phyloP scores from a whole-genome alignment of 2,113 vertebrate genomes.

The Dromas ardeola region DNA sequence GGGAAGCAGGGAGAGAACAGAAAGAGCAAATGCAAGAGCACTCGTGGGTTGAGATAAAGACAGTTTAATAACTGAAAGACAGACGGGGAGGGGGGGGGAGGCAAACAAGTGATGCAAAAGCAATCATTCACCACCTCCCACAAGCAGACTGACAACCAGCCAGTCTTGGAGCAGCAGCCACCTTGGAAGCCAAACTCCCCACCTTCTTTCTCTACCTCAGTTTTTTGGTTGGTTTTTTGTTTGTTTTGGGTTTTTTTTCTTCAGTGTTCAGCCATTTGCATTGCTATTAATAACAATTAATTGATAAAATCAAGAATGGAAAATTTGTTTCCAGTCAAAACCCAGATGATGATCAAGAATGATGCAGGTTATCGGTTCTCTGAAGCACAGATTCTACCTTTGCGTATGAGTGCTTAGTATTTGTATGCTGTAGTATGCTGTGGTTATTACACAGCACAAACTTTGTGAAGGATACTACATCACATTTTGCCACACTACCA shows the following conservation, averaged over 20 bases:
- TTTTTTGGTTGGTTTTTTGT: not conserved
- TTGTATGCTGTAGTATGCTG: not conserved
- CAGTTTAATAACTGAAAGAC: not conserved
- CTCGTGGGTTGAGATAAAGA: not conserved
- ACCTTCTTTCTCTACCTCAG: not conserved
- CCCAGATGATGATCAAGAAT: not conserved
- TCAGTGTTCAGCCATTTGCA: not conserved
- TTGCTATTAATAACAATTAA: not conserved
- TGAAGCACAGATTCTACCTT: not conserved
- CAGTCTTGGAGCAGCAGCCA: not conserved
- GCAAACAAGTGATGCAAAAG: not conserved
- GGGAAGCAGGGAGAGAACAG: not conserved
- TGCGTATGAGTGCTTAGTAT: not conserved
- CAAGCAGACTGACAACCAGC: not conserved
- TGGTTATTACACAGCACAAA: not conserved
- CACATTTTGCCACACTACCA: not conserved
- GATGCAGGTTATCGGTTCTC: not conserved
- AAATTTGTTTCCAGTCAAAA: not conserved
- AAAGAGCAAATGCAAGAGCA: not conserved
- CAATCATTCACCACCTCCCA: not conserved
- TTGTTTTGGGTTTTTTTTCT: not conserved
- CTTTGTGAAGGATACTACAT: not conserved
- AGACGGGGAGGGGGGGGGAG: rapidly evolving
- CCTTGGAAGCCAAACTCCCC: not conserved
- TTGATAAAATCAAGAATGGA: not conserved